Evolutionary conservation across 2,113 vertebrate species (phyloP).

Genomic region (Recurvirostra avosetta): DNA sequence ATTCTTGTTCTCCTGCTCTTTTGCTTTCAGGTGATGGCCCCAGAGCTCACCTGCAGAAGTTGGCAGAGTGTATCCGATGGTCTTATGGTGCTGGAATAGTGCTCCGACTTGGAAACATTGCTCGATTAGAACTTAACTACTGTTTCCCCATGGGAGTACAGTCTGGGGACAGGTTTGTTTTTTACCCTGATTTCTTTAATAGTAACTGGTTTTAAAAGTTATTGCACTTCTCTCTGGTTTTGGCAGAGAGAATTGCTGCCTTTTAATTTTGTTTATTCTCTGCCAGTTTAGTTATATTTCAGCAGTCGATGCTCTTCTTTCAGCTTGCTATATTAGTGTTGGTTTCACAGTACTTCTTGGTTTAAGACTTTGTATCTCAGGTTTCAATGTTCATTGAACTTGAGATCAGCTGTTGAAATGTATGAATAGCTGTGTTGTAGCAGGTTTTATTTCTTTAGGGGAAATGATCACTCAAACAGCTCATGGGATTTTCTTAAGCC

Average conservation of each 20-base stretch:
- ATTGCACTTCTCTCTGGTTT: neutral
- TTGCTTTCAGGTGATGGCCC: conserved; percentile 85
- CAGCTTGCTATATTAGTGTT: neutral
- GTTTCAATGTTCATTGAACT: neutral
- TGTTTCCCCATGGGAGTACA: conserved; percentile 96
- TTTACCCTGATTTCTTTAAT: neutral
- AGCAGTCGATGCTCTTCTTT: neutral
- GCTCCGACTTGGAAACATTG: conserved; percentile 92
- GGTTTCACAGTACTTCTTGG: neutral
- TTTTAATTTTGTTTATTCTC: neutral
- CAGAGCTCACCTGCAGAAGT: conserved; percentile 84
- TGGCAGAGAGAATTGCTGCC: neutral
- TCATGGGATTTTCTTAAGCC: neutral
- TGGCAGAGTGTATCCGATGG: conserved; percentile 93
- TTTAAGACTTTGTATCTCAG: neutral
- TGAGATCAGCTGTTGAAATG: neutral
- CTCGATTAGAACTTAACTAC: conserved; percentile 95
- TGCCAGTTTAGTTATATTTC: neutral
- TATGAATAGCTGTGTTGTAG: neutral
- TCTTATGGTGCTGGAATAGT: conserved; percentile 91
- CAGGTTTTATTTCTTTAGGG: neutral
- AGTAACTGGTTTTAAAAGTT: neutral
- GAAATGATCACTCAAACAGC: neutral
- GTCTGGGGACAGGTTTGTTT: conserved; percentile 86
- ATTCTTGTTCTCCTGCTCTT: neutral